Percentiles rank a stretch among this genome's conserved stretches.
Evolutionary conservation across 1,140 invertebrate genomes (phyloP).

Genomic region (Aphaenogaster floridana): DNA sequence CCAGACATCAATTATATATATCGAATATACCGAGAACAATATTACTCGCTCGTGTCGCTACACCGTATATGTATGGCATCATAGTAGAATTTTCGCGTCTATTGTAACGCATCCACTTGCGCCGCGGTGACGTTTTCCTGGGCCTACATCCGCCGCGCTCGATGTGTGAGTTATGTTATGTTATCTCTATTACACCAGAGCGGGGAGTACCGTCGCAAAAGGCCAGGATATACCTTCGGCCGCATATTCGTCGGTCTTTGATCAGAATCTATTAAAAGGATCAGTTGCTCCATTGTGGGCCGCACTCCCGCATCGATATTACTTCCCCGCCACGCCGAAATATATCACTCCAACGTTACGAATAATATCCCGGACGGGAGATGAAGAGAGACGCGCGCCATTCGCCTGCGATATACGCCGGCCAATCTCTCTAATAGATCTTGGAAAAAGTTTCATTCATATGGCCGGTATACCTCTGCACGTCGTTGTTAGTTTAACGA

Average conservation of each 20-base stretch:
- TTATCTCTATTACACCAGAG: conserved; percentile 53
- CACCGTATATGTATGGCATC: background rate
- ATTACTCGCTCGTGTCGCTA: conserved; percentile 7
- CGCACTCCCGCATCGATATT: conserved; percentile 72
- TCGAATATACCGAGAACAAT: conserved; percentile 39
- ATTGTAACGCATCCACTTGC: conserved; percentile 10
- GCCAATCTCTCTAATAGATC: conserved; percentile 77
- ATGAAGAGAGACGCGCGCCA: conserved; percentile 35
- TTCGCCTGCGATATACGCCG: conserved; percentile 66
- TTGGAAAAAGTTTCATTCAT: conserved; percentile 66
- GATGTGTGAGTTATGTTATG: conserved; percentile 56
- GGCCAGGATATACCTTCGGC: conserved; percentile 66
- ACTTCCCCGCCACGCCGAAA: conserved; percentile 57
- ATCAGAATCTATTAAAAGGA: conserved; percentile 78
- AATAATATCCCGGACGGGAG: conserved; percentile 29
- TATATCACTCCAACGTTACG: conserved; percentile 37
- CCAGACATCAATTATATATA: conserved; percentile 8
- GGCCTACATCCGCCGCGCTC: conserved; percentile 45
- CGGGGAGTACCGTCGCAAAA: conserved; percentile 39
- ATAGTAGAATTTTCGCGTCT: conserved; percentile 34
- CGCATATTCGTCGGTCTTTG: conserved; percentile 68
- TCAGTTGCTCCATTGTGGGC: conserved; percentile 75
- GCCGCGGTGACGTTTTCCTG: conserved; percentile 3
- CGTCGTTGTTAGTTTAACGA: conserved; percentile 64
- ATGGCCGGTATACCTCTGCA: background rate